A percentile compares a stretch with the other conserved stretches of the same genome.
These are phyloP conservation scores for Pterocles gutturalis DNA, from an alignment of 2,113 vertebrate species.

Conservation along the genomic window DNA sequence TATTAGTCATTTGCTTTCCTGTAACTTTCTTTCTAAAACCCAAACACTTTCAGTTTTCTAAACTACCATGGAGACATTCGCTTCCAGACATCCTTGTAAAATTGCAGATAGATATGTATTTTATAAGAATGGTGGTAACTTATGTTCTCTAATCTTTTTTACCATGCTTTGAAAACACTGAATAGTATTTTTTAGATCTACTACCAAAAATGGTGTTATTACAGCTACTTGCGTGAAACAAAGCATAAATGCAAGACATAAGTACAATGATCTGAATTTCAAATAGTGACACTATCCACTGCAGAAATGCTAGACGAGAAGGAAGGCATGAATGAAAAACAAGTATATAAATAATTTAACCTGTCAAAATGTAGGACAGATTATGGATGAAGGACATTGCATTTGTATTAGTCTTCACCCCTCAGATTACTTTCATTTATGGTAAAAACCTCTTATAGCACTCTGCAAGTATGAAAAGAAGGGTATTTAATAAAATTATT, in stretches of 20 bases:
- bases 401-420: not conserved
- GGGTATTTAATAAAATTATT: not conserved
- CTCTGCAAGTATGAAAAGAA: not conserved
- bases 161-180: not conserved
- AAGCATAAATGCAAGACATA: not conserved
- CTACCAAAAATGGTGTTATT: not conserved
- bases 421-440: not conserved
- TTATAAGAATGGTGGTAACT: not conserved
- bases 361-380: not conserved
- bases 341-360: not conserved
- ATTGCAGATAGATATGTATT: not conserved
- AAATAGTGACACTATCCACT: not conserved
- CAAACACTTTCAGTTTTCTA: not conserved
- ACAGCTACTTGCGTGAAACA: not conserved
- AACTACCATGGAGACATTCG: not conserved
- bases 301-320: not conserved
- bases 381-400: not conserved
- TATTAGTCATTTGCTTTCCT: not conserved
- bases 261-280: not conserved
- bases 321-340: not conserved
- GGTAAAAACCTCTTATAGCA: not conserved
- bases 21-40: not conserved
- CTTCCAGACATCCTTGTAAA: not conserved
- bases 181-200: not conserved
- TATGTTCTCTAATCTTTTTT: not conserved